Evolutionary conservation across 37 sponge, comb jelly and placozoan species (phyloP).

Genomic region (Ianthella basta): DNA sequence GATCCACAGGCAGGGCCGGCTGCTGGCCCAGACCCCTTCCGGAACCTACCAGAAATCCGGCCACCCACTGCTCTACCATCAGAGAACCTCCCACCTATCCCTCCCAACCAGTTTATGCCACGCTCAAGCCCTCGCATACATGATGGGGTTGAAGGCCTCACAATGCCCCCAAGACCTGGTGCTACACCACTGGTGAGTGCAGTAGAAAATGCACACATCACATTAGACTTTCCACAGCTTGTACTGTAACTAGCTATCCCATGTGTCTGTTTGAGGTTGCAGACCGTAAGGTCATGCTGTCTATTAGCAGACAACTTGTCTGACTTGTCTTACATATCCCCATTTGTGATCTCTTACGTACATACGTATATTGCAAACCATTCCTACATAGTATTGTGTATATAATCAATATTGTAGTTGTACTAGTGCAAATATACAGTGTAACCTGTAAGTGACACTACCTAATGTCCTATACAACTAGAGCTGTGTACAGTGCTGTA

Average conservation of each 20-base stretch:
- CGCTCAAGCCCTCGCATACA: constrained; percentile 49
- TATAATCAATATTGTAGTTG: no score
- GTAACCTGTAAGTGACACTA: no score
- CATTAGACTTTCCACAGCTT: background rate
- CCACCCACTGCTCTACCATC: constrained; percentile 66
- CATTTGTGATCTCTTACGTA: no score
- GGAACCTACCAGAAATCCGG: constrained; percentile 48
- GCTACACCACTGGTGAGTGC: constrained; percentile 23
- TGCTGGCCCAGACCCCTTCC: constrained; percentile 40
- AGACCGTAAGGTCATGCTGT: no score
- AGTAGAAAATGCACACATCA: background rate
- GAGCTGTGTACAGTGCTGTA: no score
- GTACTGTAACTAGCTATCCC: background rate
- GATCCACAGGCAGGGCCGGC: background rate
- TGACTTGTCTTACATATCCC: no score
- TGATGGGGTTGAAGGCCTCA: background rate
- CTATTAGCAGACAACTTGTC: no score
- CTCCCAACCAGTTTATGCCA: constrained; percentile 63
- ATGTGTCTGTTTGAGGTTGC: background rate
- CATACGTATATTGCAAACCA: no score
- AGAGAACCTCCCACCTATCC: constrained; percentile 56
- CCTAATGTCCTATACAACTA: no score
- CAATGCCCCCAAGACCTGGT: constrained; percentile 15
- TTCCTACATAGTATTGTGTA: no score
- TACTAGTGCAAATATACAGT: no score